These are phyloP conservation scores for Tridacna crocea DNA, from an alignment of 2,888 invertebrate genomes.

Conservation along the genomic window DNA sequence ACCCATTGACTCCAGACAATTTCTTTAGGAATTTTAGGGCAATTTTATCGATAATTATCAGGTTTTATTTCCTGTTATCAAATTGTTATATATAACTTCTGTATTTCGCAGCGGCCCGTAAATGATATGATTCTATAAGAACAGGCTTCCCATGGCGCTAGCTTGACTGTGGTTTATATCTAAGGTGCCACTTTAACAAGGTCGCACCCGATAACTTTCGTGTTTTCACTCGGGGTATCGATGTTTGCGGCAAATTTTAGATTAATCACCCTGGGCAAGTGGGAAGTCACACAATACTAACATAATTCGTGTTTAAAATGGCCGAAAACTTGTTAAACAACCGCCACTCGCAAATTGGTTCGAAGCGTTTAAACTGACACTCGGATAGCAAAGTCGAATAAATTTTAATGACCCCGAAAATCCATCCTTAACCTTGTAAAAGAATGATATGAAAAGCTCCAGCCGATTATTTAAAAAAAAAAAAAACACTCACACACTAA, in stretches of 20 bases:
- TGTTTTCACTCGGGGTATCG: conserved; percentile 30
- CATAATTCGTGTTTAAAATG: not conserved
- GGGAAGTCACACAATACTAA: not conserved
- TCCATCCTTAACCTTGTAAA: too few relatives aligned
- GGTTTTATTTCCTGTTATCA: conserved; percentile 38
- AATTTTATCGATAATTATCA: conserved; percentile 43
- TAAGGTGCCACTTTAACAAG: conserved; percentile 41
- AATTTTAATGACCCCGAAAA: conserved; percentile 16
- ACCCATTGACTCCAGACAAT: conserved; percentile 10
- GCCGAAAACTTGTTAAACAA: conserved; percentile 3
- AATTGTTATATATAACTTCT: conserved; percentile 41
- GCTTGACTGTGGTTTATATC: conserved; percentile 1
- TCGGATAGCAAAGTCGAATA: conserved; percentile 8
- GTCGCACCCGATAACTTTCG: conserved; percentile 33
- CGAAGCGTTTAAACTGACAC: conserved; percentile 17
- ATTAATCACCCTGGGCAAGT: conserved; percentile 18
- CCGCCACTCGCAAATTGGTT: conserved; percentile 14
- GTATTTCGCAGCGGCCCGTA: conserved; percentile 44
- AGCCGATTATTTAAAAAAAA: too few relatives aligned
- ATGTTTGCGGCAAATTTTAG: conserved; percentile 21
- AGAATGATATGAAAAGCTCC: too few relatives aligned
- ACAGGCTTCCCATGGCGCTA: conserved; percentile 13
- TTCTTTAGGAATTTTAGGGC: conserved; percentile 43
- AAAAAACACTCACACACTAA: too few relatives aligned
- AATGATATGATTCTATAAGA: conserved; percentile 39